Conservation (phyloP, 2,797 vertebrate species). For the Diplodus sargus region DNA sequence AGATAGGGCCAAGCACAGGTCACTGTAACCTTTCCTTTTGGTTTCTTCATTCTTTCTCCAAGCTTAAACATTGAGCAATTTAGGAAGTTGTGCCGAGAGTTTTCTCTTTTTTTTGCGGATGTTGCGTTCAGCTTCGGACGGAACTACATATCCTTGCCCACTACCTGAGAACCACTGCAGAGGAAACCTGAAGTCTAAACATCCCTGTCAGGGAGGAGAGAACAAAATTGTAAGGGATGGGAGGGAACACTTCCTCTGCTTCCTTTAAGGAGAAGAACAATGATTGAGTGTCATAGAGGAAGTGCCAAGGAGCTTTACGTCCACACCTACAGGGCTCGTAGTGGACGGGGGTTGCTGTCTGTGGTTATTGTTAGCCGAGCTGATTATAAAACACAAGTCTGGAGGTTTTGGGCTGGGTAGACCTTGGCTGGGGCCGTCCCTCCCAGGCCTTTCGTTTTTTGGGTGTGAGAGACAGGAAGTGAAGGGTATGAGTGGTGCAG, state of each 20-base stretch:
- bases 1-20: conserved; percentile 30
- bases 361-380: conserved; percentile 62
- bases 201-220: conserved; percentile 62
- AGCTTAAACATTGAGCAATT: conserved; percentile 2
- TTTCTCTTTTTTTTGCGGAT: background rate
- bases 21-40: conserved; percentile 45
- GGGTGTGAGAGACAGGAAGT: conserved; percentile 74
- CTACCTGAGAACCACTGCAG: conserved; percentile 63
- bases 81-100: background rate
- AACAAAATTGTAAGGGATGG: conserved; percentile 67
- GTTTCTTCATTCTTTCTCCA: background rate
- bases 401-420: conserved; percentile 51
- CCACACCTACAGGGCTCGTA: conserved; percentile 52
- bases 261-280: conserved; percentile 68
- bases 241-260: conserved; percentile 74
- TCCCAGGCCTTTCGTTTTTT: conserved; percentile 36
- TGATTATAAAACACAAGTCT: conserved; percentile 59
- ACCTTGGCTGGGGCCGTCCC: conserved; percentile 56
- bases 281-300: conserved; percentile 68
- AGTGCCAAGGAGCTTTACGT: conserved; percentile 47
- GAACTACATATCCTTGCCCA: conserved; percentile 26
- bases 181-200: conserved; percentile 74
- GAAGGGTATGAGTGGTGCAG: conserved; percentile 42
- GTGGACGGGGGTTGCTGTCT: conserved; percentile 14
- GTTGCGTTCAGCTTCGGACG: conserved; percentile 17